Base-by-base conservation (phyloP, 2,113 vertebrate genomes). In the Lucifuga dentata region DNA sequence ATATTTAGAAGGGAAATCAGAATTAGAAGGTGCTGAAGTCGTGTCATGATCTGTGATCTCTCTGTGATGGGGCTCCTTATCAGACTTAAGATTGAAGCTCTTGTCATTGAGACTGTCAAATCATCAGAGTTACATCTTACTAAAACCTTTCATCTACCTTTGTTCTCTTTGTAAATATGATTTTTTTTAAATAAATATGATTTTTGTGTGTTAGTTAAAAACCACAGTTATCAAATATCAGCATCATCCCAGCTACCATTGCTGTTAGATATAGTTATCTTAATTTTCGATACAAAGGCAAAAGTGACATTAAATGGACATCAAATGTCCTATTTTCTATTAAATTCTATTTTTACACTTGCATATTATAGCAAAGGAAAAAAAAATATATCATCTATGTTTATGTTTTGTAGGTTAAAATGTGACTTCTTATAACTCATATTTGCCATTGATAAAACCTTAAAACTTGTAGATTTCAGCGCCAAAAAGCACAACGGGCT, bases 131-230 rank as follows among this genome's bases (percentile, higher is more conserved):
- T 41, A 41, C 55, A 75, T 8, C 49, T 46, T 20, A 10, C 24
- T 33, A 19, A 36, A 40, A 60, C 32, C 58, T 76, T 81, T 79
- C 46, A 61, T 81, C 52, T 29, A 5, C 5, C 16, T 57, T 62
- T 44, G 35, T 33, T 7, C 11, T 12, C 17, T 66, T 56, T 48
- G 53, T 50, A 41, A 56, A 24, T 29, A 40, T 49, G 43, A 63
- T 67, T 74, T 76, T 60, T 57, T 43, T 63, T 62, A 48, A 44
- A 74, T 66, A n/a, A n/a, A n/a, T 78, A 68, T 38, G 40, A 35
- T 50, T 44, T 55, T 43, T 39, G 44, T 48, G n/a, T n/a, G n/a
- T n/a, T n/a, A n/a, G n/a, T n/a, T n/a, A n/a, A n/a, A n/a, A n/a
- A n/a, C n/a, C n/a, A n/a, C n/a, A n/a, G n/a, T n/a, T n/a, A n/a